Percentiles rank a stretch among this genome's conserved stretches.
phyloP scores from a whole-genome alignment of 2,113 vertebrate species.

The Synodontis membranacea region DNA sequence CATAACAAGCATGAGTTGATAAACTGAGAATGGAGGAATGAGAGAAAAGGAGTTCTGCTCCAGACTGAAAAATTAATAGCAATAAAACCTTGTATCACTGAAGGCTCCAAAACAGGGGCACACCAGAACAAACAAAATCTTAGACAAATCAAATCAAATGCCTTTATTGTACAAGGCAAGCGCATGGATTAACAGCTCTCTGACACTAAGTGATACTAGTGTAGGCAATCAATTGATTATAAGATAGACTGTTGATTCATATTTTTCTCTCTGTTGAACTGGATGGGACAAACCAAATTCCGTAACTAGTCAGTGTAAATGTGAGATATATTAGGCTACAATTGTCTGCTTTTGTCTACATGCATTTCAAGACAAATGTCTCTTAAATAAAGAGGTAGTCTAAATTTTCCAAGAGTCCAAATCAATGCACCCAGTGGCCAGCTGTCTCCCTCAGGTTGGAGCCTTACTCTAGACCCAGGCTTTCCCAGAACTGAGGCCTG shows the following conservation, averaged over 20 bases:
- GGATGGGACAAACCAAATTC: background rate
- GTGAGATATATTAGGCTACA: background rate
- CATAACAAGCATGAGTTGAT: background rate
- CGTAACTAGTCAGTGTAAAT: background rate
- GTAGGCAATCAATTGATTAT: background rate
- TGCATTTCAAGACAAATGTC: background rate
- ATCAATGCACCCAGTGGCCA: slow-evolving; percentile 51
- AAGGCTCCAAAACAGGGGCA: background rate
- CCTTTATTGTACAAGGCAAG: background rate
- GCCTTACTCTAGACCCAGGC: slow-evolving; percentile 62
- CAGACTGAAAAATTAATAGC: background rate
- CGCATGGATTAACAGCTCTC: background rate
- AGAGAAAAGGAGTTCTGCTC: background rate
- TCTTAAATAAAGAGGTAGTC: background rate
- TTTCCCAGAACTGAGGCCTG: slow-evolving; percentile 50
- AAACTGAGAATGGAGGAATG: background rate
- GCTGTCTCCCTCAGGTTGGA: slow-evolving; percentile 67
- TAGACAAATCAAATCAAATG: background rate
- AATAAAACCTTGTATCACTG: background rate
- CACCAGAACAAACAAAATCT: background rate
- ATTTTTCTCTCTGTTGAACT: background rate
- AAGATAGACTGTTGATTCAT: background rate
- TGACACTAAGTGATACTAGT: background rate
- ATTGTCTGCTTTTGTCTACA: background rate
- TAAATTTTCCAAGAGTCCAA: background rate